Evolutionary conservation across 64 coral and sea anemone species (phyloP), one percentile per base, ranked within the genome.

Genomic region (Acropora yongei): DNA sequence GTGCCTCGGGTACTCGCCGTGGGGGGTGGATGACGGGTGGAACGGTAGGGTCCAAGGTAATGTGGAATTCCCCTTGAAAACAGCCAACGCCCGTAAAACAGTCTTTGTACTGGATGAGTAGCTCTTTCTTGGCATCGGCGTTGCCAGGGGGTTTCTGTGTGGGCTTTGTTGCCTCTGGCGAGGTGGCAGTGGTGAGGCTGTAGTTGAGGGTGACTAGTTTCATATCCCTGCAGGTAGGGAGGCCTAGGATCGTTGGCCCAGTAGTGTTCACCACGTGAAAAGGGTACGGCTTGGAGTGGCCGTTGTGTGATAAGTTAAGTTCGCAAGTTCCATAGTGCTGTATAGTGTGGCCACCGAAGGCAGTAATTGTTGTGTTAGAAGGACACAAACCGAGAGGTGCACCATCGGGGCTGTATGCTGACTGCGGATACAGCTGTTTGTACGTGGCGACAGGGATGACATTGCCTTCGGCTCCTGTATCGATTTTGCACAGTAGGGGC

Each of bases 271-370:
- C 94, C 3, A 89, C 85, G 51, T 96, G 78, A 18, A 87, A 95
- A 17, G 75, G 17, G 17, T 80, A 88, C 6, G 57, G 9, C 12
- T 88, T 93, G 49, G 91, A 50, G 42, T 63, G 49, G 30, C 74
- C 82, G 66, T 68, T 66, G 45, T 72, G 45, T 78, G 49, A 88
- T 78, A 93, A 74, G 63, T 30, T 88, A 30, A 93, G 78, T 39
- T 78, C 44, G 81, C 91, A 87, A 39, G 83, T 93, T 17, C 83
- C 75, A 93, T 87, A 93, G 14, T 93, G 91, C 53, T 69, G 65
- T 94, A 85, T 94, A 5, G 58, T 57, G 11, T 94, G 71, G 39
- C 93, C 92, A 55, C 86, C 92, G 77, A 93, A n/a, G n/a, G n/a
- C n/a, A n/a, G n/a, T n/a, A n/a, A n/a, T n/a, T n/a, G n/a, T n/a